Conservation (phyloP, 1,140 invertebrate genomes). For the Lucilia cuprina region DNA sequence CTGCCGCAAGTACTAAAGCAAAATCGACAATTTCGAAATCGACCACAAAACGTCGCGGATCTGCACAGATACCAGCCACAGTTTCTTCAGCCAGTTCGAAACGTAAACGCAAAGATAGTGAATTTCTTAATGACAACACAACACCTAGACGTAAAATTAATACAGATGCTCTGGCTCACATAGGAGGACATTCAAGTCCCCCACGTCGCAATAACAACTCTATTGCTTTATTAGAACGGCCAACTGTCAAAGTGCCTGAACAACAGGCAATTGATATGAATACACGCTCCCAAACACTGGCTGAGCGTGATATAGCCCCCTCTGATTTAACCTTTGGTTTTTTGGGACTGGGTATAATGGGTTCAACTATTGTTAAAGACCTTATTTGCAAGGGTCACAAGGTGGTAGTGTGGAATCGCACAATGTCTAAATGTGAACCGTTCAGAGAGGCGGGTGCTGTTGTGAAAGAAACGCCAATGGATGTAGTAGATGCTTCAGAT, state of each 20-base stretch:
- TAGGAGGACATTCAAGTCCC: conserved; percentile 31
- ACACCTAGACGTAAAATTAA: conserved; percentile 35
- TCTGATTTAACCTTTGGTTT: conserved; percentile 92
- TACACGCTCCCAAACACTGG: conserved; percentile 78
- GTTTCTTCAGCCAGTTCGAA: conserved; percentile 16
- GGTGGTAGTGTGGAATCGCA: conserved; percentile 94
- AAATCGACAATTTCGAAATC: conserved; percentile 54
- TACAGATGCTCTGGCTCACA: conserved; percentile 36
- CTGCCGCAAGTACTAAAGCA: conserved; percentile 39
- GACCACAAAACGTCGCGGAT: conserved; percentile 50
- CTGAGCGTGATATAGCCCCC: conserved; percentile 86
- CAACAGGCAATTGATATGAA: conserved; percentile 79
- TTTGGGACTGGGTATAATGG: conserved; percentile 94
- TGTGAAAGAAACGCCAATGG: conserved; percentile 84
- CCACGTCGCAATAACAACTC: conserved; percentile 50
- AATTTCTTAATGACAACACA: not conserved
- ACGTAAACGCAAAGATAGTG: conserved; percentile 38
- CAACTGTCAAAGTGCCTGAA: conserved; percentile 66
- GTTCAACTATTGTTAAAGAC: conserved; percentile 95
- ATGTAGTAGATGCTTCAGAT: conserved; percentile 89
- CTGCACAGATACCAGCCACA: conserved; percentile 32
- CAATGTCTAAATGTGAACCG: conserved; percentile 84
- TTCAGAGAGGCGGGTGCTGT: conserved; percentile 79
- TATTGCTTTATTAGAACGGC: conserved; percentile 57
- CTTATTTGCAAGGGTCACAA: conserved; percentile 92